Evolutionary conservation across 2,113 vertebrate species (phyloP).

Genomic region (Takifugu flavidus): DNA sequence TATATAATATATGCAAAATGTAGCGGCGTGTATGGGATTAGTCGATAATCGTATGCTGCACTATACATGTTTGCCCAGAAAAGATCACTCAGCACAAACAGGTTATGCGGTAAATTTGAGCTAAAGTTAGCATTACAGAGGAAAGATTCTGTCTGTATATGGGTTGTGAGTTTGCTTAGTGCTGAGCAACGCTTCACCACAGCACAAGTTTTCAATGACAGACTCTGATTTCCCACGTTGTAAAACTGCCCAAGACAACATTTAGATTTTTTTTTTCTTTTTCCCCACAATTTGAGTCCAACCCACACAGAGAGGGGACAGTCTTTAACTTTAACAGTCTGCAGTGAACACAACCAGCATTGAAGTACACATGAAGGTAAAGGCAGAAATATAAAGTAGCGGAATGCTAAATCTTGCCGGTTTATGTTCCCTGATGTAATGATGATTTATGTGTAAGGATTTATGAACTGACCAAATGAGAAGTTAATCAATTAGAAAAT

Average conservation of each 20-base stretch:
- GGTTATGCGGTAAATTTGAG: conserved; percentile 33
- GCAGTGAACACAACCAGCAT: conserved; percentile 2
- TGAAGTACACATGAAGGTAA: no score
- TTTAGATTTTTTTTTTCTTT: conserved; percentile 16
- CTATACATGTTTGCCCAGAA: conserved; percentile 12
- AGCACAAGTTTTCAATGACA: conserved; percentile 44
- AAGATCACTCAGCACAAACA: conserved; percentile 37
- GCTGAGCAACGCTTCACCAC: conserved; percentile 52
- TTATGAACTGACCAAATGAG: conserved; percentile 30
- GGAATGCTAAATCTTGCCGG: no score
- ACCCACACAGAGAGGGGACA: conserved; percentile 43
- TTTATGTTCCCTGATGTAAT: no score
- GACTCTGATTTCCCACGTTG: conserved; percentile 32
- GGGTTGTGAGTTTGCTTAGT: conserved; percentile 34
- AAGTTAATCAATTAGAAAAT: conserved; percentile 69
- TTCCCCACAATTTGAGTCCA: conserved; percentile 27
- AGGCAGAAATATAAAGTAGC: no score
- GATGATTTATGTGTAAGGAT: no score
- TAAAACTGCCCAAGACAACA: background rate
- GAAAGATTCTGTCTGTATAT: conserved; percentile 50
- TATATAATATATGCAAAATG: conserved; percentile 1
- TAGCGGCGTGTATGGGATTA: conserved; percentile 1
- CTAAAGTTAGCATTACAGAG: conserved; percentile 25
- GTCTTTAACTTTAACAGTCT: conserved; percentile 23
- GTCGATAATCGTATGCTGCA: background rate